phyloP scores from a whole-genome alignment of 1,140 invertebrate species.

The Heliconius himera region DNA sequence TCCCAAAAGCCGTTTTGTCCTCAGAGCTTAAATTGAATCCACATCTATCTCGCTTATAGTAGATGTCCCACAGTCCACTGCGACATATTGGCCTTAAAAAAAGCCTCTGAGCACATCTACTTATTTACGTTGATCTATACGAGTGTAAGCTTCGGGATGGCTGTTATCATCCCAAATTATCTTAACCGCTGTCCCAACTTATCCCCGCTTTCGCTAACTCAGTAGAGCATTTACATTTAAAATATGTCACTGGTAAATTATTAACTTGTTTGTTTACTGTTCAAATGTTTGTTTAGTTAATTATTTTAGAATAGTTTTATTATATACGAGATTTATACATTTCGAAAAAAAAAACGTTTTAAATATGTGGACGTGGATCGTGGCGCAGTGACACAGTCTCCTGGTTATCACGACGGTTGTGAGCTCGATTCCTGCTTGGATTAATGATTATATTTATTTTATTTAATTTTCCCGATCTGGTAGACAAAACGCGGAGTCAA shows the following conservation, averaged over 20 bases:
- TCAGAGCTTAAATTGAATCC: too few species aligned
- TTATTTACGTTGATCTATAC: constrained; percentile 10
- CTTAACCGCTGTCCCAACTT: constrained; percentile 32
- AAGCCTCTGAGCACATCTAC: background rate
- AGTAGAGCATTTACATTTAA: constrained; percentile 33
- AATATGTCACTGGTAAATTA: constrained; percentile 25
- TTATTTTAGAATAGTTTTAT: background rate
- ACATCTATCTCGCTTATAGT: background rate
- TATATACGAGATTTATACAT: too few species aligned
- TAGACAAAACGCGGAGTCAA: too few species aligned
- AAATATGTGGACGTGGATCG: too few species aligned
- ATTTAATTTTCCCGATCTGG: too few species aligned
- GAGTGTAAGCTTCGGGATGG: constrained; percentile 23
- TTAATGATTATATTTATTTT: too few species aligned
- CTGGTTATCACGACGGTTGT: too few species aligned
- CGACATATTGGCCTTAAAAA: background rate
- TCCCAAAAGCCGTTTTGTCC: too few species aligned
- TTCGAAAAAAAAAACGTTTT: too few species aligned
- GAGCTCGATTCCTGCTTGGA: too few species aligned
- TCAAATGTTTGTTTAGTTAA: background rate
- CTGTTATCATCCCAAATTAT: constrained; percentile 27
- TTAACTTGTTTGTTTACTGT: constrained; percentile 1
- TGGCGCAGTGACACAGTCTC: too few species aligned
- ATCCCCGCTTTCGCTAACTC: constrained; percentile 31
- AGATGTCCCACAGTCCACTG: background rate